Evolutionary conservation across 2,888 invertebrate genomes (phyloP).

Genomic region (Cremastinae sp.): DNA sequence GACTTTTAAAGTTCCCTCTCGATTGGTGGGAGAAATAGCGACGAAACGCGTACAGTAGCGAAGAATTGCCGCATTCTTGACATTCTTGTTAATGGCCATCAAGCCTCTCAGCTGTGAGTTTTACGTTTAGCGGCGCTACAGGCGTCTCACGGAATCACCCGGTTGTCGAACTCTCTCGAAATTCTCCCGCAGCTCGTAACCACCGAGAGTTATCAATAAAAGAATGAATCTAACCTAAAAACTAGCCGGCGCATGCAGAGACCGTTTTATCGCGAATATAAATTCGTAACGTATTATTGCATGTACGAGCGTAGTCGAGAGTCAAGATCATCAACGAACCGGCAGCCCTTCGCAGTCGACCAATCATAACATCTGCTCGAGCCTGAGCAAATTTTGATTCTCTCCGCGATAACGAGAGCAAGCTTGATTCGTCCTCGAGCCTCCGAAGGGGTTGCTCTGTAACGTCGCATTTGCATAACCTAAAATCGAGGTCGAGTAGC

Average conservation of each 20-base stretch:
- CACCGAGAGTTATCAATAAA: neutral
- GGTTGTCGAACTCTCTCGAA: conserved; percentile 41
- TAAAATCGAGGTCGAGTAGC: conserved; percentile 18
- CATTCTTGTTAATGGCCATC: conserved; percentile 46
- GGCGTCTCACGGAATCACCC: conserved; percentile 3
- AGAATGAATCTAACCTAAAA: neutral
- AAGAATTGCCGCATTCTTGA: conserved; percentile 31
- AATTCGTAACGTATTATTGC: too few species aligned
- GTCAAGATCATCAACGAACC: too few species aligned
- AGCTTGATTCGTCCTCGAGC: too few species aligned
- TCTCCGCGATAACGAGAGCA: neutral
- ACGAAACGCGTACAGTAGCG: neutral
- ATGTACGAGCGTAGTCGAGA: conserved; percentile 26
- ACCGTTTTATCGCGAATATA: conserved; percentile 10
- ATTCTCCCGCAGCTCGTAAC: neutral
- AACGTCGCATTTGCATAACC: conserved; percentile 29
- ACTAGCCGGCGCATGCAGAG: conserved; percentile 2
- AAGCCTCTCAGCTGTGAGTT: conserved; percentile 49
- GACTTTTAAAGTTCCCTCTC: conserved; percentile 32
- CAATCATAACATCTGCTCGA: conserved; percentile 43
- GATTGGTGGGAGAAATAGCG: neutral
- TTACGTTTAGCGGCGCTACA: conserved; percentile 20
- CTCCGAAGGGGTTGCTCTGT: conserved; percentile 5
- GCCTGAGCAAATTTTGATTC: conserved; percentile 22
- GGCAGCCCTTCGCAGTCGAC: conserved; percentile 29